Evolutionary conservation across 1,140 invertebrate genomes (phyloP).

Genomic region (Drosophila neocordata): DNA sequence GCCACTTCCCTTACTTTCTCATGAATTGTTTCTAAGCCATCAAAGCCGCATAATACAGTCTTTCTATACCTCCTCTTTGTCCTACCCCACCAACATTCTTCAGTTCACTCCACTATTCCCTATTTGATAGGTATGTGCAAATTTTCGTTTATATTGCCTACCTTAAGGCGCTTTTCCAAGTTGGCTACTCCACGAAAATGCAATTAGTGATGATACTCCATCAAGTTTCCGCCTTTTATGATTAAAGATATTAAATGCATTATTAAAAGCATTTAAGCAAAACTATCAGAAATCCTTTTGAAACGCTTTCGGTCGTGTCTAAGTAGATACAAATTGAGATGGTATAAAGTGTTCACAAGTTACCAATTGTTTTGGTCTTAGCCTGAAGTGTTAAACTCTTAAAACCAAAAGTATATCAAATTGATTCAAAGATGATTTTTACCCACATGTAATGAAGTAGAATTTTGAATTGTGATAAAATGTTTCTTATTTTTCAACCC

Average conservation of each 20-base stretch:
- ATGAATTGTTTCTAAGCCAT: constrained; percentile 66
- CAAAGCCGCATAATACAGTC: constrained; percentile 53
- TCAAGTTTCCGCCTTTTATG: constrained; percentile 19
- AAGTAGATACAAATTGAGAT: constrained; percentile 1
- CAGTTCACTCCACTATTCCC: background rate
- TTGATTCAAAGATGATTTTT: no score
- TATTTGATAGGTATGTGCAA: constrained; percentile 25
- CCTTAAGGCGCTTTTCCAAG: constrained; percentile 49
- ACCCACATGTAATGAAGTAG: no score
- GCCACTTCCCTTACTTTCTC: constrained; percentile 20
- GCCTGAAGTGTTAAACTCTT: no score
- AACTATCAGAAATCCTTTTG: background rate
- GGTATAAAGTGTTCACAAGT: background rate
- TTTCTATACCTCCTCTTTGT: constrained; percentile 27
- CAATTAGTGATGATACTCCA: constrained; percentile 55
- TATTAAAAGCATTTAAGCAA: constrained; percentile 1
- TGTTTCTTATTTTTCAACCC: no score
- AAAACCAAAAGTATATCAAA: no score
- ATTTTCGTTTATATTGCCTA: constrained; percentile 23
- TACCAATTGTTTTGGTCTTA: no score
- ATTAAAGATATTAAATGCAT: background rate
- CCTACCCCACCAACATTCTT: no score
- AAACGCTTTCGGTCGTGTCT: background rate
- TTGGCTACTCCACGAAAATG: constrained; percentile 56
- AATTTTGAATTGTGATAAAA: no score